phyloP scores from a whole-genome alignment of 2,888 invertebrate genomes.

The Drosophila neotestacea region DNA sequence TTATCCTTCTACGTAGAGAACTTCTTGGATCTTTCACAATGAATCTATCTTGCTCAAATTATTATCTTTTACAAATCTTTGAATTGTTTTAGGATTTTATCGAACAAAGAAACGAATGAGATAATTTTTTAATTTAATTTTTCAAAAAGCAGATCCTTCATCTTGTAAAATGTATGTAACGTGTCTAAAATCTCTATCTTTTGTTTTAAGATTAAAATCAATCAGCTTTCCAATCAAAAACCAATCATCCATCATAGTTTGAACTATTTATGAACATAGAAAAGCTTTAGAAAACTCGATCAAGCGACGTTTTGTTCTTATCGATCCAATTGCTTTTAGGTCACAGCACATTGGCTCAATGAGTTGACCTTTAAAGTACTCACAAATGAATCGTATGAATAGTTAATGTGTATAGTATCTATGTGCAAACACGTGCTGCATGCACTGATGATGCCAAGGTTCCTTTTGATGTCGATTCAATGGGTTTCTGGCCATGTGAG shows the following conservation, averaged over 20 bases:
- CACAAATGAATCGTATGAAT: conserved; percentile 17
- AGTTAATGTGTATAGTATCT: conserved; percentile 6
- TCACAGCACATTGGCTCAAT: conserved; percentile 16
- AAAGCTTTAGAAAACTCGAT: conserved; percentile 2
- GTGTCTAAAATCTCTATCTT: no score
- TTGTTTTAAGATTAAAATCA: no score
- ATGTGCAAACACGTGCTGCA: not conserved
- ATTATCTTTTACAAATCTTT: no score
- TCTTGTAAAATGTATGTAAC: no score
- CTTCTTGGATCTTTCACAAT: no score
- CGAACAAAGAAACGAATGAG: no score
- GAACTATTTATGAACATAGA: not conserved
- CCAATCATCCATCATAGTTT: not conserved
- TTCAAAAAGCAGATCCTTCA: no score
- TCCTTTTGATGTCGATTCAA: conserved; percentile 22
- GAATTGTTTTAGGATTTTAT: no score
- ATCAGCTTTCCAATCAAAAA: no score
- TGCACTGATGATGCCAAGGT: conserved; percentile 21
- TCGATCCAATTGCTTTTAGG: conserved; percentile 43
- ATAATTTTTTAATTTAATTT: no score
- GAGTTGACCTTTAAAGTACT: conserved; percentile 43
- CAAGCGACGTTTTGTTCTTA: conserved; percentile 20
- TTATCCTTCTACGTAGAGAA: no score
- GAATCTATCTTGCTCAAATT: no score
- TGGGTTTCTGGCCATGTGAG: conserved; percentile 11